A percentile compares a stretch with the other conserved stretches of the same genome.
phyloP scores from a whole-genome alignment of 1,140 invertebrate species.

The Potamilus streckersoni region DNA sequence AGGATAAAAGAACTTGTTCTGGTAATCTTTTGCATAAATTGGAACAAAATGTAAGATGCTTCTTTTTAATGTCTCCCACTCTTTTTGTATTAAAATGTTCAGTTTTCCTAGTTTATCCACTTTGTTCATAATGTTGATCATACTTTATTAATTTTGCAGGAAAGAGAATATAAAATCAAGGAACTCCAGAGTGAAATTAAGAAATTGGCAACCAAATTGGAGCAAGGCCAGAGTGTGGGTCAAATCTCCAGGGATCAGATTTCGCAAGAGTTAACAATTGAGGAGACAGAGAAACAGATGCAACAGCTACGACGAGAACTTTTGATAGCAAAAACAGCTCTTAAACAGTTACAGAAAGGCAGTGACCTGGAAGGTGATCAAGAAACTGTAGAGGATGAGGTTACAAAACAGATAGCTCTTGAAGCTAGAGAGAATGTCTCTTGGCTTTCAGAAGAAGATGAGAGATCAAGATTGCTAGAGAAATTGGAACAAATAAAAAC shows the following conservation, averaged over 20 bases:
- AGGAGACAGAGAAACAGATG: slow-evolving; percentile 47
- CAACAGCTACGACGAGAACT: slow-evolving; percentile 47
- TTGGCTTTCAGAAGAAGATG: slow-evolving; percentile 11
- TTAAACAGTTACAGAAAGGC: slow-evolving; percentile 40
- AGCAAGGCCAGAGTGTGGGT: slow-evolving; percentile 29
- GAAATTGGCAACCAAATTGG: slow-evolving; percentile 34
- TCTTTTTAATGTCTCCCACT: too few species aligned
- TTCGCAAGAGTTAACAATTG: slow-evolving; percentile 2
- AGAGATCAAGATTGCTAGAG: slow-evolving; percentile 12
- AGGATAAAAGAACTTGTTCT: too few species aligned
- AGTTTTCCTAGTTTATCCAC: too few species aligned
- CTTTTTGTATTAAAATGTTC: too few species aligned
- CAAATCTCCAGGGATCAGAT: slow-evolving; percentile 2
- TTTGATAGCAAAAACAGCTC: slow-evolving; percentile 44
- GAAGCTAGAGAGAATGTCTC: not conserved
- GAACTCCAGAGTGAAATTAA: slow-evolving; percentile 26
- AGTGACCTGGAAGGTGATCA: slow-evolving; percentile 28
- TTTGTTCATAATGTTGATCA: too few species aligned
- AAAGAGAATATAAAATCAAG: slow-evolving; percentile 8
- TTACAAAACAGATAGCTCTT: not conserved
- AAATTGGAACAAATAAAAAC: slow-evolving; percentile 12
- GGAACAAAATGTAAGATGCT: too few species aligned
- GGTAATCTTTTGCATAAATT: too few species aligned
- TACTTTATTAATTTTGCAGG: too few species aligned
- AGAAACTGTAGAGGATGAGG: slow-evolving; percentile 13